These are phyloP conservation scores for Cromileptes altivelis DNA, from an alignment of 2,113 vertebrate genomes.

Conservation along the genomic window DNA sequence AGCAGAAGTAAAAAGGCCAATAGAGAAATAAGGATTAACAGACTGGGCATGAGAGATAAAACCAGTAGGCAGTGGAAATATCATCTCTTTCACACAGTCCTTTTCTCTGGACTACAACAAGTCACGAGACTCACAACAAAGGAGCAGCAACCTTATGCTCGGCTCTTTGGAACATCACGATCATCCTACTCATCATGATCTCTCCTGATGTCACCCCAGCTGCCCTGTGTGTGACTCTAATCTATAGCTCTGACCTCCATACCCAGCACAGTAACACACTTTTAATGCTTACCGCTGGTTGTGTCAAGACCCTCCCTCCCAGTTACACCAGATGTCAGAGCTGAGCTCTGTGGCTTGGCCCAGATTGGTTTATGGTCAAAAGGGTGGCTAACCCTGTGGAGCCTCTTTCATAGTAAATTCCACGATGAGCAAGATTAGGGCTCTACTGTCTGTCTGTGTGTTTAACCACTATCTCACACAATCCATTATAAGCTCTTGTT, in stretches of 20 bases:
- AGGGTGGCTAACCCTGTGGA: not conserved
- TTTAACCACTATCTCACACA: not conserved
- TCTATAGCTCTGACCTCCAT: conserved; percentile 36
- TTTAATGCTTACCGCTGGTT: conserved; percentile 58
- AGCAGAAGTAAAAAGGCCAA: not conserved
- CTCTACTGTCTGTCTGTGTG: not conserved
- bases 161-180: not conserved
- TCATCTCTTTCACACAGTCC: not conserved
- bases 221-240: conserved; percentile 35
- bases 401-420: conserved; percentile 15
- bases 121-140: not conserved
- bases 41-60: not conserved
- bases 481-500: not conserved
- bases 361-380: conserved; percentile 44
- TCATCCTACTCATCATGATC: conserved; percentile 18
- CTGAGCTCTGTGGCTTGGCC: conserved; percentile 32
- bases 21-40: not conserved
- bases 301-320: conserved; percentile 31
- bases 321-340: conserved; percentile 59
- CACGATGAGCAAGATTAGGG: conserved; percentile 27
- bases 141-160: not conserved
- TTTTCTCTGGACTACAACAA: not conserved
- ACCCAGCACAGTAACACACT: conserved; percentile 55
- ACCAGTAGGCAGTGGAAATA: not conserved
- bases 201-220: conserved; percentile 39